Evolutionary conservation across 2,888 invertebrate species (phyloP), one percentile per base, ranked within the genome.

Genomic region (Conchocele bisecta): DNA sequence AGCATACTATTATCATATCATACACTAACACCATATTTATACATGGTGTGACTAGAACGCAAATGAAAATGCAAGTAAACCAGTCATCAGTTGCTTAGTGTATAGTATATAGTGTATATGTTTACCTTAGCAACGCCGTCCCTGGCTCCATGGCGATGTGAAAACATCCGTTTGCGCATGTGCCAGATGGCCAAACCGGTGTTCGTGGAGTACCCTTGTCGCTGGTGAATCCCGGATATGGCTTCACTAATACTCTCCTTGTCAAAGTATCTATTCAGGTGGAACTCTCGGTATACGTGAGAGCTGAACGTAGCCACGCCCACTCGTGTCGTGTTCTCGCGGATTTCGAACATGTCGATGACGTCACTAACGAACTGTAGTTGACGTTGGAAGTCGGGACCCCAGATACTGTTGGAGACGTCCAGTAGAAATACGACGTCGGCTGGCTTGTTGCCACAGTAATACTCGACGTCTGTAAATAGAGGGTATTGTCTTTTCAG

Each of bases 331-430:
- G 66, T 66, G 50, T 84, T 81, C 41, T 74, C 58, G 0, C 84
- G 85, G 29, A 89, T 81, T 51, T 83, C 70, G 69, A 89, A 89
- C 83, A 85, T 84, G 15, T 71, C 58, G 31, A 88, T 76, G 39
- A 89, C 85, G 58, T 86, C 72, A 35, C 78, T 74, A 3, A 89
- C 88, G 65, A 89, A 89, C 20, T 56, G 53, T 22, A 87, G 69
- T 75, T 88, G 88, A 39, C 80, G 79, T 24, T 58, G 42, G 70
- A 88, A 89, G 74, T 89, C 84, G 0, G 86, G 86, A 1, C 79
- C 81, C 87, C 87, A 88, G 70, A 89, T 88, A 58, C 87, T 88
- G 73, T 83, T 86, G 7, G 88, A 88, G 15, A 83, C 82, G 58
- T 85, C 84, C 42, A 86, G 66, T 24, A 84, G 56, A 68, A 84